Evolutionary conservation across 2,888 invertebrate species (phyloP).

Genomic region (Nemapogon koenigi): DNA sequence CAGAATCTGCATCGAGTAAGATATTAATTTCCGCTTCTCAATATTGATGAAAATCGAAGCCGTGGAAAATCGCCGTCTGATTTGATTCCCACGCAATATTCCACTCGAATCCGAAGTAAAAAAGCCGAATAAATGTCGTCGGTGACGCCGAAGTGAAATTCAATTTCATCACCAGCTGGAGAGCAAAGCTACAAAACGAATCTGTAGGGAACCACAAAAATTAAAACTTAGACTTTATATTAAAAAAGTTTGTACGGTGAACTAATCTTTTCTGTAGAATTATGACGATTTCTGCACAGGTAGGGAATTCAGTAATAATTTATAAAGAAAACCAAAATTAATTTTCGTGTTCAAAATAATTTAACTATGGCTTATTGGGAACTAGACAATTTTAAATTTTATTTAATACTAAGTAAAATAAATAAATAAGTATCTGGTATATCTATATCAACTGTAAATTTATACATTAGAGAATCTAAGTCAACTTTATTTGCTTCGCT

Average conservation of each 20-base stretch:
- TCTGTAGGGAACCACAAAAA: slow-evolving; percentile 1
- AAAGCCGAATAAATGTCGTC: slow-evolving; percentile 44
- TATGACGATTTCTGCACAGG: too few relatives aligned
- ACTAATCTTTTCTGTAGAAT: not conserved
- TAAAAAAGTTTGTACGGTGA: slow-evolving; percentile 2
- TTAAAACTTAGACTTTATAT: slow-evolving; percentile 3
- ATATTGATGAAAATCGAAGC: slow-evolving; percentile 13
- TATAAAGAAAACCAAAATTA: too few relatives aligned
- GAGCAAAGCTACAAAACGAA: slow-evolving; percentile 1
- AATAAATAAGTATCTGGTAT: too few relatives aligned
- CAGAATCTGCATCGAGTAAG: slow-evolving; percentile 2
- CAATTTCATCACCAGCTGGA: slow-evolving; percentile 42
- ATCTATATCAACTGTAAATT: too few relatives aligned
- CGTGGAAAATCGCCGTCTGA: slow-evolving; percentile 37
- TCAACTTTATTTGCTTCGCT: slow-evolving; percentile 29
- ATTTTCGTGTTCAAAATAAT: too few relatives aligned
- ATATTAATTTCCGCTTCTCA: slow-evolving; percentile 16
- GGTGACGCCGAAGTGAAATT: slow-evolving; percentile 38
- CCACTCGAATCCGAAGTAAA: slow-evolving; percentile 48
- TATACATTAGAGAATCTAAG: slow-evolving; percentile 2
- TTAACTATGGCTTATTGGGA: too few relatives aligned
- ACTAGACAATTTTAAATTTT: too few relatives aligned
- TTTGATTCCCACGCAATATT: slow-evolving; percentile 58
- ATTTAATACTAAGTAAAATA: too few relatives aligned
- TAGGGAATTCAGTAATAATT: too few relatives aligned